These are phyloP conservation scores for Drosophila tristis DNA, from an alignment of 1,140 invertebrate genomes.

Conservation along the genomic window DNA sequence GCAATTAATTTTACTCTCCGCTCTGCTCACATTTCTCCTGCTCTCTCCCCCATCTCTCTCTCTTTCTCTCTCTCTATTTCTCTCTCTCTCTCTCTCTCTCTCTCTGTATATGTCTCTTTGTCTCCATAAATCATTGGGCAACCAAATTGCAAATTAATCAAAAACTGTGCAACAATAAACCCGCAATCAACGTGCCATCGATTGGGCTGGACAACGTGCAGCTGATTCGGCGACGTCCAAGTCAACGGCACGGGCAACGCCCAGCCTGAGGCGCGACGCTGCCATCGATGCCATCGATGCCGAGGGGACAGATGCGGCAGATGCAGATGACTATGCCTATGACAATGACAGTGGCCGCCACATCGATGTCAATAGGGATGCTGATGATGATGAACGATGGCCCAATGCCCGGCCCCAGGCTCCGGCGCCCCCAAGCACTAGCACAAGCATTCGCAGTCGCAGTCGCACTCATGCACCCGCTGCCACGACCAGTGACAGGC, in stretches of 20 bases:
- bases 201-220: slow-evolving; percentile 15
- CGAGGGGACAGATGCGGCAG: slow-evolving; percentile 33
- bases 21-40: slow-evolving; percentile 51
- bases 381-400: slow-evolving; percentile 64
- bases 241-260: slow-evolving; percentile 23
- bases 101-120: neutral
- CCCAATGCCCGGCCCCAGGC: slow-evolving; percentile 31
- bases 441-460: slow-evolving; percentile 39
- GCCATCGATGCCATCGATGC: slow-evolving; percentile 66
- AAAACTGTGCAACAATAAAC: slow-evolving; percentile 35
- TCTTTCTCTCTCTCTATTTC: slow-evolving; percentile 4
- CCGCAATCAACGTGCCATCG: too few relatives aligned
- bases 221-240: slow-evolving; percentile 16
- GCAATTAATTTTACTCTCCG: slow-evolving; percentile 44
- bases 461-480: slow-evolving; percentile 22
- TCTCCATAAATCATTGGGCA: slow-evolving; percentile 45
- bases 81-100: slow-evolving; percentile 12
- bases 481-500: slow-evolving; percentile 15
- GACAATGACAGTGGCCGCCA: slow-evolving; percentile 25
- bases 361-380: slow-evolving; percentile 36
- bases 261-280: slow-evolving; percentile 45
- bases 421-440: slow-evolving; percentile 3
- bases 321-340: slow-evolving; percentile 30
- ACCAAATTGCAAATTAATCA: slow-evolving; percentile 71
- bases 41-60: slow-evolving; percentile 7